Evolutionary conservation across 2,888 invertebrate species (phyloP).

Genomic region (Charanyca ferruginea): DNA sequence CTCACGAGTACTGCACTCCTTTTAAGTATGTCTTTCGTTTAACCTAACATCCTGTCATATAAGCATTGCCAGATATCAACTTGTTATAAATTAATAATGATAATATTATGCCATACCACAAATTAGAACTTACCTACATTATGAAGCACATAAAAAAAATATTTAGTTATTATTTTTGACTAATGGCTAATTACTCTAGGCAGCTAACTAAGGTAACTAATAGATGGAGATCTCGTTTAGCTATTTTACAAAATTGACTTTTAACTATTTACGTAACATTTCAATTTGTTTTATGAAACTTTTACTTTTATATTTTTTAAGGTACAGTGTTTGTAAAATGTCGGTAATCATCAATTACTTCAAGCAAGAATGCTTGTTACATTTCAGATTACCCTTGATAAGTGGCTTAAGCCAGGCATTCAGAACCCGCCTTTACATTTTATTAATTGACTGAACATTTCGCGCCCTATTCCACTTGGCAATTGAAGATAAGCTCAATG

Average conservation of each 20-base stretch:
- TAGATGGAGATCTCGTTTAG: slow-evolving; percentile 60
- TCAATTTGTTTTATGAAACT: slow-evolving; percentile 2
- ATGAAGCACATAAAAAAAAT: slow-evolving; percentile 45
- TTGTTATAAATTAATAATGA: slow-evolving; percentile 38
- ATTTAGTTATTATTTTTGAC: slow-evolving; percentile 35
- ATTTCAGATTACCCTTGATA: background rate
- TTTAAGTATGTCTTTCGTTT: background rate
- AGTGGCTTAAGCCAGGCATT: background rate
- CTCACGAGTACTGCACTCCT: too few species aligned
- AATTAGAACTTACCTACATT: slow-evolving; percentile 48
- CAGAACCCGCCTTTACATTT: background rate
- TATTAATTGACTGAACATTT: background rate
- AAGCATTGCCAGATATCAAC: slow-evolving; percentile 38
- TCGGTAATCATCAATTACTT: background rate
- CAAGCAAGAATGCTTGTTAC: background rate
- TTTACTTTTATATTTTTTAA: background rate
- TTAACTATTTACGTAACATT: slow-evolving; percentile 4
- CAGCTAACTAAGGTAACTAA: slow-evolving; percentile 40
- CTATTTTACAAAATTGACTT: slow-evolving; percentile 27
- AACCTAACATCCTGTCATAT: background rate
- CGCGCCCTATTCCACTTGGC: background rate
- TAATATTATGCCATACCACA: slow-evolving; percentile 60
- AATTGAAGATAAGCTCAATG: slow-evolving; percentile 1
- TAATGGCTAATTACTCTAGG: slow-evolving; percentile 26
- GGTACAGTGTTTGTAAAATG: background rate